Percentiles rank a stretch among this genome's conserved stretches.
phyloP scores from a whole-genome alignment of 92 coral and sea anemone species.

The Porites rus region DNA sequence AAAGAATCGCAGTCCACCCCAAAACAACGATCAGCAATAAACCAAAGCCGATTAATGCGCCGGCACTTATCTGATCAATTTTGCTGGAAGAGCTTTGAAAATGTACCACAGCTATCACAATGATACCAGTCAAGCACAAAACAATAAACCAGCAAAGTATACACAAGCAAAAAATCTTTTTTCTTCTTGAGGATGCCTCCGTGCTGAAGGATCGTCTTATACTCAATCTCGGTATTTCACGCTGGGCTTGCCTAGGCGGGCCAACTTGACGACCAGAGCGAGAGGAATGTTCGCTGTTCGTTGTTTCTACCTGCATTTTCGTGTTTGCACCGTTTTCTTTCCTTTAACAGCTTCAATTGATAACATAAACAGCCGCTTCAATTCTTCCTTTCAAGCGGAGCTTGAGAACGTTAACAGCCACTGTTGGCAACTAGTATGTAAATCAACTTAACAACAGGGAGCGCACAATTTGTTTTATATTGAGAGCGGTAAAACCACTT shows the following conservation, averaged over 20 bases:
- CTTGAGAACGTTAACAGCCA: slow-evolving; percentile 9
- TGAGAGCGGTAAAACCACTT: slow-evolving; percentile 4
- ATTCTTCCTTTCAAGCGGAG: slow-evolving; percentile 14
- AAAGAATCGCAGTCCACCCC: slow-evolving; percentile 32
- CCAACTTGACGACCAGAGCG: slow-evolving; percentile 15
- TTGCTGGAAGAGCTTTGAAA: slow-evolving; percentile 40
- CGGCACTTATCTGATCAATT: slow-evolving; percentile 38
- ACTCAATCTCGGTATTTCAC: slow-evolving; percentile 2
- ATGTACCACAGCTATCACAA: slow-evolving; percentile 37
- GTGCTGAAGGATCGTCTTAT: slow-evolving; percentile 17
- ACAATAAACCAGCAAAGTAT: slow-evolving; percentile 37
- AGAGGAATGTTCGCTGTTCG: slow-evolving; percentile 19
- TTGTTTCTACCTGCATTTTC: neutral
- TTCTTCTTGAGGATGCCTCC: slow-evolving; percentile 14
- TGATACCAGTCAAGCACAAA: slow-evolving; percentile 33
- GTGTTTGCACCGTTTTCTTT: neutral
- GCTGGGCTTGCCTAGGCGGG: slow-evolving; percentile 3
- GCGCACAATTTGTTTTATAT: slow-evolving; percentile 27
- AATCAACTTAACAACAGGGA: slow-evolving; percentile 17
- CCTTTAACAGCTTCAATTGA: neutral
- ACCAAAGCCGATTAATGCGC: slow-evolving; percentile 38
- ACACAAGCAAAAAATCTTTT: slow-evolving; percentile 32
- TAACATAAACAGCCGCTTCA: neutral
- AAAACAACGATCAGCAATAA: slow-evolving; percentile 34
- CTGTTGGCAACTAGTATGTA: slow-evolving; percentile 27